phyloP scores from a whole-genome alignment of 1,140 invertebrate species.

The Scaptomyza montana region DNA sequence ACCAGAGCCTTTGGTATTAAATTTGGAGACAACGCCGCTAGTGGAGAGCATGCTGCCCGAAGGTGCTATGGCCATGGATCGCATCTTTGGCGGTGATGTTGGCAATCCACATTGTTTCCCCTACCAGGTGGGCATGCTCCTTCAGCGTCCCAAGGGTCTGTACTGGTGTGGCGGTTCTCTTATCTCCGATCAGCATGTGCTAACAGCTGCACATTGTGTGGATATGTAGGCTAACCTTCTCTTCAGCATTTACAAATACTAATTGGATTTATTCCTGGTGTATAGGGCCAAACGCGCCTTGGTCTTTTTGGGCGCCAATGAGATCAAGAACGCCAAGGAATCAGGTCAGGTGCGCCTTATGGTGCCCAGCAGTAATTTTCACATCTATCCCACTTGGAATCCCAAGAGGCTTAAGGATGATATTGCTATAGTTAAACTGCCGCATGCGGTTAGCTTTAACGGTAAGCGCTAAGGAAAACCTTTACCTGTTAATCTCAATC shows the following conservation, averaged over 20 bases:
- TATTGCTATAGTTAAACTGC: constrained; percentile 85
- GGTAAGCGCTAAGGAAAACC: constrained; percentile 64
- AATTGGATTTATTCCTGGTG: not conserved
- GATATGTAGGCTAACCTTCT: constrained; percentile 59
- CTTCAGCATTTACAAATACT: not conserved
- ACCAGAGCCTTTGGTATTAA: constrained; percentile 66
- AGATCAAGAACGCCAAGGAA: constrained; percentile 83
- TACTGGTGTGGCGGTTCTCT: constrained; percentile 86
- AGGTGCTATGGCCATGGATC: constrained; percentile 76
- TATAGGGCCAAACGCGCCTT: constrained; percentile 74
- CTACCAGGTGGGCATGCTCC: constrained; percentile 82
- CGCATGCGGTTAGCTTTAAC: constrained; percentile 84
- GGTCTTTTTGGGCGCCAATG: constrained; percentile 84
- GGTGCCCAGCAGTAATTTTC: constrained; percentile 81
- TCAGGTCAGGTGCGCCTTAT: constrained; percentile 75
- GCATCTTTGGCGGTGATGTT: constrained; percentile 82
- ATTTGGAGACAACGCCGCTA: constrained; percentile 67
- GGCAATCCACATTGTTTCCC: constrained; percentile 76
- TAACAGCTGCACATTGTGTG: constrained; percentile 87
- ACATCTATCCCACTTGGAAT: constrained; percentile 85
- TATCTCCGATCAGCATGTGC: constrained; percentile 85
- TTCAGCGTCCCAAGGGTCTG: constrained; percentile 76
- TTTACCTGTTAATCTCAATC: too few species aligned
- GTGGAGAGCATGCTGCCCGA: constrained; percentile 69
- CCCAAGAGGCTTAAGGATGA: constrained; percentile 84